Evolutionary conservation across 2,888 invertebrate genomes (phyloP).

Genomic region (Catotricha subobsoleta): DNA sequence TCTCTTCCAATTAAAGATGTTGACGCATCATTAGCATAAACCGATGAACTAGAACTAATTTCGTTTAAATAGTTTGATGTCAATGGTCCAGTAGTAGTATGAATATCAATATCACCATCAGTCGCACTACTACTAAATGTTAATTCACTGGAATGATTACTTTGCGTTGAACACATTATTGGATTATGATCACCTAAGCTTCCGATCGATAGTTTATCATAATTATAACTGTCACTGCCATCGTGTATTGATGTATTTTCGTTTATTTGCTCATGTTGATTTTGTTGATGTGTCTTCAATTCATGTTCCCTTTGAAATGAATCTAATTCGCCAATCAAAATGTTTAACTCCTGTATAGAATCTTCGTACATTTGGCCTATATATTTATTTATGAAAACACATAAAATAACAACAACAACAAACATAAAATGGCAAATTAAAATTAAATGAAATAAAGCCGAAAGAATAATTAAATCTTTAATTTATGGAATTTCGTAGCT

Average conservation of each 20-base stretch:
- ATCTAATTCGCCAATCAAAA: slow-evolving; percentile 32
- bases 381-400: no score
- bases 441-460: no score
- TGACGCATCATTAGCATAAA: slow-evolving; percentile 20
- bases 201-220: slow-evolving; percentile 14
- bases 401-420: no score
- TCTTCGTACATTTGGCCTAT: slow-evolving; percentile 32
- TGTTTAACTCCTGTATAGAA: slow-evolving; percentile 31
- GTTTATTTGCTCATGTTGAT: slow-evolving; percentile 4
- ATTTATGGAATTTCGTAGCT: no score
- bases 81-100: slow-evolving; percentile 17
- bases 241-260: not conserved
- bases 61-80: slow-evolving; percentile 1
- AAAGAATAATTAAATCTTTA: no score
- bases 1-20: slow-evolving; percentile 24
- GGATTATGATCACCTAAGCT: slow-evolving; percentile 12
- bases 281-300: slow-evolving; percentile 14
- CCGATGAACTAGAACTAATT: not conserved
- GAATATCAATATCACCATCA: slow-evolving; percentile 26
- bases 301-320: slow-evolving; percentile 32
- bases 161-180: slow-evolving; percentile 12
- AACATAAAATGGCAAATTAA: no score
- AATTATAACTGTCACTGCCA: slow-evolving; percentile 11
- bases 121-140: slow-evolving; percentile 22
- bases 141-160: slow-evolving; percentile 12